These are phyloP conservation scores for Scaptomyza tumidula DNA, from an alignment of 2,888 invertebrate genomes.

Conservation along the genomic window DNA sequence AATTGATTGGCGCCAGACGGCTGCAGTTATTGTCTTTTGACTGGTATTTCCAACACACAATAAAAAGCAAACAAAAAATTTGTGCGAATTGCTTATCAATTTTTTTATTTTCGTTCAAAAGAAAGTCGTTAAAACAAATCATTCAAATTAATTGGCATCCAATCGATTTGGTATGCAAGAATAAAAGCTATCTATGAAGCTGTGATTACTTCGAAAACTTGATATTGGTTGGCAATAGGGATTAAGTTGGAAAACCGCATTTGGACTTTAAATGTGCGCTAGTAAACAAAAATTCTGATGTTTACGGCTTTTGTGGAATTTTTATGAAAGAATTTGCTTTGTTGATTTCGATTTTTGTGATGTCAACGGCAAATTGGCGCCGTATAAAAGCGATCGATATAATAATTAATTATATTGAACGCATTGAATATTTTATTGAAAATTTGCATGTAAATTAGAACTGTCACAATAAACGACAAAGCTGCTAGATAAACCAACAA, in stretches of 20 bases:
- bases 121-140: constrained; percentile 69
- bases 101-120: constrained; percentile 39
- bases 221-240: too few relatives aligned
- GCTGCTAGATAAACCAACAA: constrained; percentile 24
- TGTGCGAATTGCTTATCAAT: constrained; percentile 46
- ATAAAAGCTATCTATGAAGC: constrained; percentile 42
- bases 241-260: constrained; percentile 57
- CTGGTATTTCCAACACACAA: constrained; percentile 44
- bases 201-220: constrained; percentile 43
- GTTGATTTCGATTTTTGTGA: constrained; percentile 47
- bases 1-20: constrained; percentile 72
- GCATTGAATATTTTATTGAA: constrained; percentile 38
- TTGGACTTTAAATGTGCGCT: constrained; percentile 30
- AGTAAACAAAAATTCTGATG: constrained; percentile 39
- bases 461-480: constrained; percentile 56
- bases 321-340: constrained; percentile 40
- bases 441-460: constrained; percentile 78
- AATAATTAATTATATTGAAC: constrained; percentile 63
- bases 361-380: constrained; percentile 55
- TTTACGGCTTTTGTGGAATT: constrained; percentile 54
- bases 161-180: constrained; percentile 33
- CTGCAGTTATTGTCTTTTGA: constrained; percentile 34
- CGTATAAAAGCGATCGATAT: constrained; percentile 44
- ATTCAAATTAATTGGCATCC: constrained; percentile 47
- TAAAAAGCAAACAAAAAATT: constrained; percentile 17